Conservation (phyloP, 2,797 vertebrate genomes). For the Halcyon badia region DNA sequence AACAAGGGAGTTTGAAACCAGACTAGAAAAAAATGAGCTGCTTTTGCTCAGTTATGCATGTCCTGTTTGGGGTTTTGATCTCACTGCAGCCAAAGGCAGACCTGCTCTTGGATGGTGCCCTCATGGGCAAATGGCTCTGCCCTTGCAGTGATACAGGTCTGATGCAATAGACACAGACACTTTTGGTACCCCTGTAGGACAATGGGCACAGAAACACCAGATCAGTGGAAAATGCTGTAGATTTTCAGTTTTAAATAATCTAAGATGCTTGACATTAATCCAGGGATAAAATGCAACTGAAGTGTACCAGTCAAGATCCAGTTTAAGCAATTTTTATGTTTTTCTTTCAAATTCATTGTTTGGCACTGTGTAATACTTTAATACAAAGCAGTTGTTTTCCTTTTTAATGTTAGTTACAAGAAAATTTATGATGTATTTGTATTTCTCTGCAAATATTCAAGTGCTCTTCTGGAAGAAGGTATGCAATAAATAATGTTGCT, state of each 20-base stretch:
- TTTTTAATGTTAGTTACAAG: slow-evolving; percentile 35
- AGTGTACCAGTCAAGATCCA: background rate
- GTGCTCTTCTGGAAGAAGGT: slow-evolving; percentile 49
- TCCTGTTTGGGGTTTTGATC: background rate
- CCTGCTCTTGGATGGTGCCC: too few species aligned
- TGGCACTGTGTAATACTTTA: slow-evolving; percentile 17
- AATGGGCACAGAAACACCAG: background rate
- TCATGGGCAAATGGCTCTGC: accelerated
- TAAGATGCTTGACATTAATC: background rate
- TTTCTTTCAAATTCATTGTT: slow-evolving; percentile 32
- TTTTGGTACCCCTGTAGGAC: background rate
- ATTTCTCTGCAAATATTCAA: slow-evolving; percentile 43
- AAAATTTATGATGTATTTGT: slow-evolving; percentile 42
- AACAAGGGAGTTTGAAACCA: background rate
- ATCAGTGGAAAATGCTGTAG: background rate
- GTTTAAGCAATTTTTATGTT: background rate
- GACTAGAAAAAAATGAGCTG: background rate
- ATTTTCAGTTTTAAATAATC: background rate
- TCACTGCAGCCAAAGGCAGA: background rate
- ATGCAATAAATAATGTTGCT: slow-evolving; percentile 38
- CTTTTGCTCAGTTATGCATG: background rate
- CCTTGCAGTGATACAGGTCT: background rate
- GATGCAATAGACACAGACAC: background rate
- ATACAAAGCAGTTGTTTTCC: slow-evolving; percentile 57
- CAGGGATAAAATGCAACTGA: background rate